Percentiles rank a stretch among this genome's conserved stretches.
These are phyloP conservation scores for Yasuhikotakia modesta DNA, from an alignment of 2,797 vertebrate species.

Conservation along the genomic window DNA sequence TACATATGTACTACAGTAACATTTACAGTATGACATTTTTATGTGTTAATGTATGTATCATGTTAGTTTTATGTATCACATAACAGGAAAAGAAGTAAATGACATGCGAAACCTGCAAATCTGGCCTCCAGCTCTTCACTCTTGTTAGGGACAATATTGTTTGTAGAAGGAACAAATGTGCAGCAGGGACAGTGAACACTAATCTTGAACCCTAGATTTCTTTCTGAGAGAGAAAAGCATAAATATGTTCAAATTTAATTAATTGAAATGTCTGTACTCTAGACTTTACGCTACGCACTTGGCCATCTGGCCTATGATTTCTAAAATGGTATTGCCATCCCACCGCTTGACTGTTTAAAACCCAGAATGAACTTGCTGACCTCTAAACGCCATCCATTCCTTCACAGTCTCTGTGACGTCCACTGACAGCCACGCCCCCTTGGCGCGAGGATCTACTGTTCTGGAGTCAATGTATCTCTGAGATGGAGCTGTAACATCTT, in stretches of 20 bases:
- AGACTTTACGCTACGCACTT: no score
- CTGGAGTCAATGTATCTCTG: conserved; percentile 83
- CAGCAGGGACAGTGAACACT: conserved; percentile 85
- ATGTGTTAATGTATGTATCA: no score
- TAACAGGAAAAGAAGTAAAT: background rate
- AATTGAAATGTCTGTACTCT: no score
- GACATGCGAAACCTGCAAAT: conserved; percentile 76
- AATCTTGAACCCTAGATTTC: conserved; percentile 81
- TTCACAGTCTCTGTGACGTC: conserved; percentile 82
- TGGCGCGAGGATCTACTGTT: conserved; percentile 75
- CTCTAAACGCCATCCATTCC: conserved; percentile 81
- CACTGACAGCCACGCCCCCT: conserved; percentile 79
- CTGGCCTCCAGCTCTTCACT: conserved; percentile 82
- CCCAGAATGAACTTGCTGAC: conserved; percentile 63
- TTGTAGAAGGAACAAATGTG: conserved; percentile 81
- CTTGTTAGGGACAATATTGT: conserved; percentile 83
- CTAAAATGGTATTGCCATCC: no score
- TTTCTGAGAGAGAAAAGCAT: conserved; percentile 67
- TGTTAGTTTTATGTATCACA: no score
- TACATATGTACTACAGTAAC: background rate
- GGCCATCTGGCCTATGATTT: no score
- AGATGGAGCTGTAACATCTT: conserved; percentile 74
- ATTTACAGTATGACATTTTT: background rate
- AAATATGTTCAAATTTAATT: background rate
- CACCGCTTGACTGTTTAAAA: background rate